Base-by-base conservation (phyloP, 2,113 vertebrate genomes). In the Cheilinus undulatus region DNA sequence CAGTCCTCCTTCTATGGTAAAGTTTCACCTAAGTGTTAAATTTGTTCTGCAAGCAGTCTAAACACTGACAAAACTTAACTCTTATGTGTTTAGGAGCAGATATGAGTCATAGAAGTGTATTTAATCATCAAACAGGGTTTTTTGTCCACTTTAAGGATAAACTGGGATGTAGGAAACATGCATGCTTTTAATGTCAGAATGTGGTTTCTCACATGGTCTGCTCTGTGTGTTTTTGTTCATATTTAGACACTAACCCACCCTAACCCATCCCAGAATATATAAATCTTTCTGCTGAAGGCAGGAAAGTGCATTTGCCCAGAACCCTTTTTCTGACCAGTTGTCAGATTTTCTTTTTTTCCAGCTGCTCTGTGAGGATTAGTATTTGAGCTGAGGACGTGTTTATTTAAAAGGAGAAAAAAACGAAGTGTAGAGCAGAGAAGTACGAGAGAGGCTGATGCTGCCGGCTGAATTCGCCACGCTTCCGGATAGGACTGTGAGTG, bases 321-420 rank as follows among this genome's bases (percentile, higher is more conserved):
- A 36, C 48, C 27, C 11, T 52, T 65, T 80, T 67, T 87, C 59
- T 78, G 83, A 76, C 87, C 75, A 71, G 53, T 80, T 80, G 71
- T 81, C 71, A 73, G 34, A 71, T 73, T 78, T 75, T 51, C 24
- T 42, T 45, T 56, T 12, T 30, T 5, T 24, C 3, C 36, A 52
- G 54, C 23, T 45, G 69, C 77, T 76, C 65, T 52, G 40, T 40
- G 40, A 66, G 80, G 86, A 92, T 90, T 89, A 91, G 56, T 52
- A 66, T 87, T 80, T 84, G 76, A 86, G 75, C 75, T 72, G 63
- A 82, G 74, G 80, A 80, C 7, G 50, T 72, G 61, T 77, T 73
- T 69, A 83, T 84, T 68, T 34, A 45, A 62, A 57, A 42, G 58
- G 15, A 51, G 10, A 23, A 40, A 49, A 68, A 17, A n/a, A n/a